A percentile compares a stretch with the other conserved stretches of the same genome.
These are phyloP conservation scores for Caenorhabditis japonica DNA, from an alignment of 2,888 invertebrate species.

Conservation along the genomic window DNA sequence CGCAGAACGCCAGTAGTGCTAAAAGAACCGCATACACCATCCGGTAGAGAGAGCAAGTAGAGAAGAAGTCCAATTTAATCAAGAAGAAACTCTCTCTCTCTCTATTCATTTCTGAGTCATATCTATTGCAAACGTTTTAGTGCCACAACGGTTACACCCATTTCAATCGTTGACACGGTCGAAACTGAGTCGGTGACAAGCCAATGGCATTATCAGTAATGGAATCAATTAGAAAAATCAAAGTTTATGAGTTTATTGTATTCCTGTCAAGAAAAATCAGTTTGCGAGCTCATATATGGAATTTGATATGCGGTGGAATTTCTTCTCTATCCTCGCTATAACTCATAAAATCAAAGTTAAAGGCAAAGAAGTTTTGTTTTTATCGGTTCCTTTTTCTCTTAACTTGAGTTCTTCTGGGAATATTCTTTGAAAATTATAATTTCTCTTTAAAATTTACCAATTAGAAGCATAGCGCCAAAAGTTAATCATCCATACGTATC, in stretches of 20 bases:
- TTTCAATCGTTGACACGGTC: conserved; percentile 40
- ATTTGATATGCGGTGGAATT: background rate
- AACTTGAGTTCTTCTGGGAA: too few species aligned
- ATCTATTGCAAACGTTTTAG: conserved; percentile 21
- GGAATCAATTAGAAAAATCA: conserved; percentile 25
- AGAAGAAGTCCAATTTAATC: conserved; percentile 27
- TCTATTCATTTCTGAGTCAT: conserved; percentile 28
- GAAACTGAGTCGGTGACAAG: too few species aligned
- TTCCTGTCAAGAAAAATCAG: conserved; percentile 1
- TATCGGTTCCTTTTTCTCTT: too few species aligned
- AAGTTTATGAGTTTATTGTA: conserved; percentile 26
- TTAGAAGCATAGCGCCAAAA: too few species aligned
- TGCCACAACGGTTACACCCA: conserved; percentile 42
- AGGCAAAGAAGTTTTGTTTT: too few species aligned
- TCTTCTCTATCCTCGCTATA: too few species aligned
- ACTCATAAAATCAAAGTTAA: too few species aligned
- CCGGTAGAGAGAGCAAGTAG: conserved; percentile 10
- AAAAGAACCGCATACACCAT: conserved; percentile 34
- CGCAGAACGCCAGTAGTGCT: conserved; percentile 41
- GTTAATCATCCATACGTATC: too few species aligned
- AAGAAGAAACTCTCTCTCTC: conserved; percentile 29
- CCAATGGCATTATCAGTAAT: conserved; percentile 42
- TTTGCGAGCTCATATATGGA: background rate
- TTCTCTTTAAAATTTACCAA: too few species aligned
- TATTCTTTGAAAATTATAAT: too few species aligned